phyloP scores from a whole-genome alignment of 2,113 vertebrate genomes.

The Gallinago paraguaiae region DNA sequence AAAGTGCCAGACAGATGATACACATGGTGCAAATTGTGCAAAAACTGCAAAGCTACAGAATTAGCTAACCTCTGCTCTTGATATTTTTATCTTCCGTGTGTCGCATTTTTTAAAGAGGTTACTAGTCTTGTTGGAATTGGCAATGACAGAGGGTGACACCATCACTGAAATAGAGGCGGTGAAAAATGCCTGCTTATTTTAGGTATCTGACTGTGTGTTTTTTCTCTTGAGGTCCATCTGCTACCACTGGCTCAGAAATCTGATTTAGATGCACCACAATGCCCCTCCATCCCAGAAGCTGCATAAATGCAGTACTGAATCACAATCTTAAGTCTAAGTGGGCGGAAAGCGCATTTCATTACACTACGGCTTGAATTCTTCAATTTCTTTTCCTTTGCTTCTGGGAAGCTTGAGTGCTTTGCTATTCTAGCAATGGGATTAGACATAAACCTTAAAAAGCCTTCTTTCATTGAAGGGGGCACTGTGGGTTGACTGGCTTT shows the following conservation, averaged over 20 bases:
- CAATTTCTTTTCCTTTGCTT: neutral
- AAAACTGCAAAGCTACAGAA: neutral
- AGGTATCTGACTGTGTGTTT: constrained; percentile 2
- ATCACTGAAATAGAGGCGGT: neutral
- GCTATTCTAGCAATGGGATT: neutral
- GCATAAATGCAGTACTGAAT: constrained; percentile 41
- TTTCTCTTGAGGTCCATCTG: constrained; percentile 51
- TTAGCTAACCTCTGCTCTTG: neutral
- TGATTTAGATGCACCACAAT: constrained; percentile 26
- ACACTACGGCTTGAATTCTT: constrained; percentile 17
- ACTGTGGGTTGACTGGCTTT: neutral
- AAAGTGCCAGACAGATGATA: neutral
- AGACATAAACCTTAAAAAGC: neutral
- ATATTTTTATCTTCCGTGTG: constrained; percentile 31
- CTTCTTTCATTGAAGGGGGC: neutral
- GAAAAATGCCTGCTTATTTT: constrained; percentile 45
- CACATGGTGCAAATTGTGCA: neutral
- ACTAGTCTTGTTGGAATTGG: constrained; percentile 14
- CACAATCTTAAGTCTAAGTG: constrained; percentile 40
- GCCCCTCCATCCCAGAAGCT: constrained; percentile 20
- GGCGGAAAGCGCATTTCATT: constrained; percentile 46
- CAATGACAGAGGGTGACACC: constrained; percentile 10
- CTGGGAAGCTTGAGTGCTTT: neutral
- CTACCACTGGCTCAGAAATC: constrained; percentile 35
- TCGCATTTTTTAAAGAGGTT: neutral